Evolutionary conservation across 2,797 vertebrate genomes (phyloP), one percentile per base, ranked within the genome.

Genomic region (Parambassis ranga): DNA sequence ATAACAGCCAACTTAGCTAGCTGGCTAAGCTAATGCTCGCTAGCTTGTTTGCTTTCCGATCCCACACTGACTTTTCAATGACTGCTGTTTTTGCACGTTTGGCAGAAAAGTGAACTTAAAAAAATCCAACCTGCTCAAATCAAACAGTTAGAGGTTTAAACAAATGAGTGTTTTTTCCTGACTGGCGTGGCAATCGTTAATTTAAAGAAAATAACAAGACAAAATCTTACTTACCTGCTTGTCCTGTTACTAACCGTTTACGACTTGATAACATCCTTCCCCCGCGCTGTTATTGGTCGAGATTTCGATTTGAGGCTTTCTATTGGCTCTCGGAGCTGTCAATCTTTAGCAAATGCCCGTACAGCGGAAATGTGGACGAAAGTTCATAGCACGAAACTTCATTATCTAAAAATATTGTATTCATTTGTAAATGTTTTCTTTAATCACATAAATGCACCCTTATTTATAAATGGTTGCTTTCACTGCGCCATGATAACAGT

Each of bases 341-440:
- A 44, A 1, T 89, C 75, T 18, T 10, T 4, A 0, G 23, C 72
- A 77, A 87, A 91, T 85, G 48, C 80, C 88, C 87, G 81, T 85
- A 90, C 78, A 90, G 88, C 88, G 89, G 90, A 91, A 91, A 88
- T 87, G 79, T 85, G 66, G 48, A 76, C 67, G 80, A 89, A 91
- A 90, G 87, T 90, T 90, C 79, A 85, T 66, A 81, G 71, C 72
- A 79, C 64, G 44, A 84, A 90, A 91, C 86, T 90, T 89, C 49
- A 86, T 76, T 66, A 75, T 71, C 35, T 32, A 39, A 62, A 81
- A 75, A 84, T 77, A 75, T 70, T 75, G 65, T 65, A 73, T 70
- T 47, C 1, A 27, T 63, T 37, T 61, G 1, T 46, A 71, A 74
- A 82, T 27, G 20, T 52, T 35, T 44, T 5, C 6, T 18, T 5